Base-by-base conservation (phyloP, 2,797 vertebrate species). In the Tadarida brasiliensis region DNA sequence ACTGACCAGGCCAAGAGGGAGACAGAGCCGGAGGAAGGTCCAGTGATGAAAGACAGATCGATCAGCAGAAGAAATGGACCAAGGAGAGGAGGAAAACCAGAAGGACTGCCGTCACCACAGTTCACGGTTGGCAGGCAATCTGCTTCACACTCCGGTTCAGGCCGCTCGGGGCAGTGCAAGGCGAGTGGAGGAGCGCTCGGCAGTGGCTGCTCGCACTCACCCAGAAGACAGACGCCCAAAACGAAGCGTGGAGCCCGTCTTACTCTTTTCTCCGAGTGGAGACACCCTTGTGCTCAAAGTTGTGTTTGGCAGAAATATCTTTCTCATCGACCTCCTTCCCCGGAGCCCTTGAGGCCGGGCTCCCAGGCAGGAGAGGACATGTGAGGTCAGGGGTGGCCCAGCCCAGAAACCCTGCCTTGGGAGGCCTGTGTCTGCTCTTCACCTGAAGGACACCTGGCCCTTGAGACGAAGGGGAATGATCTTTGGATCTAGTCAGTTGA, bases 11-110 rank as follows among this genome's bases (percentile, higher is more conserved):
- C 47, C 35, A 33, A 73, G 91, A 67, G 56, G 20, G n/a, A 87
- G 33, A 76, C 10, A 12, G 9, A 94, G 22, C 54, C 83, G 12
- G 17, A 87, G 20, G 2, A 30, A 90, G 76, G 54, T 24, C 24
- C 20, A 35, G 47, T 0, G 3, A n/a, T 70, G 87, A 87, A 83
- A 84, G 84, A 76, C 80, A 70, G 90, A 84, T 73, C 76, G 73
- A 80, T 93, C 90, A 70, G 63, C 67, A 35, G 78, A 63, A 89
- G 77, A 89, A 76, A 77, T 70, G 90, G 73, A 71, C 61, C 86
- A 22, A 28, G 20, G n/a, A 68, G 24, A 95, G 22, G 57, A 11
- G 5, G 86, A 51, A 57, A 81, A 70, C 44, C 74, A 57, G 49
- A 86, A 54, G 77, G 49, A 51, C 73, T 12, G 35, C 88, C 54